phyloP scores from a whole-genome alignment of 2,888 invertebrate species.

The Acrocera orbiculus region DNA sequence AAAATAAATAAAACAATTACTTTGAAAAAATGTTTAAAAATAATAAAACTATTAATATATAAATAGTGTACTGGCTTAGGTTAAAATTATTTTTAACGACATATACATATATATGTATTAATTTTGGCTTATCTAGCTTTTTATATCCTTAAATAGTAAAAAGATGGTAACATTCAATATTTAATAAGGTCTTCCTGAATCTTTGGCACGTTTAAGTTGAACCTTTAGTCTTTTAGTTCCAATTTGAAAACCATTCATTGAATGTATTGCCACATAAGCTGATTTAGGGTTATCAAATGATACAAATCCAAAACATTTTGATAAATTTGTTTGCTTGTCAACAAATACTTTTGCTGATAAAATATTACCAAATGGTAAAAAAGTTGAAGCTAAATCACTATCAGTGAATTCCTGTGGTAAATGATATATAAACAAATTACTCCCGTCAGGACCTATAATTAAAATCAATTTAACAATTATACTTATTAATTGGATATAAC shows the following conservation, averaged over 20 bases:
- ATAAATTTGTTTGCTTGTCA: conserved; percentile 97
- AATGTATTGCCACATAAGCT: conserved; percentile 88
- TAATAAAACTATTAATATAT: neutral
- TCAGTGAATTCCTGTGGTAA: conserved; percentile 98
- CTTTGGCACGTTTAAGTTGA: conserved; percentile 88
- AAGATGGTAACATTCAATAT: conserved; percentile 9
- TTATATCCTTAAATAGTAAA: neutral
- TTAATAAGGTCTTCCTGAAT: conserved; percentile 85
- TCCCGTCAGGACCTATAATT: conserved; percentile 85
- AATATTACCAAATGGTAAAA: conserved; percentile 94
- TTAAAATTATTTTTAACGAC: neutral
- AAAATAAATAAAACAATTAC: neutral
- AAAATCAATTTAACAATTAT: too few species aligned
- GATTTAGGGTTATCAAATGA: conserved; percentile 88
- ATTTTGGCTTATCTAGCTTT: neutral
- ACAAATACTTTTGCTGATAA: conserved; percentile 99
- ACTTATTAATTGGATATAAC: too few species aligned
- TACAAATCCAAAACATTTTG: conserved; percentile 99
- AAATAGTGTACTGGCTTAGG: neutral
- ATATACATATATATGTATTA: neutral
- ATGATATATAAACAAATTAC: conserved; percentile 98
- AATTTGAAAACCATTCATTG: conserved; percentile 97
- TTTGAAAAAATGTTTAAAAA: neutral
- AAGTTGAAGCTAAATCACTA: conserved; percentile 89
- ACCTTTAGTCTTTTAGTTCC: conserved; percentile 96